Conservation (phyloP, 2,113 vertebrate genomes). For the Sphyrna mokarran region DNA sequence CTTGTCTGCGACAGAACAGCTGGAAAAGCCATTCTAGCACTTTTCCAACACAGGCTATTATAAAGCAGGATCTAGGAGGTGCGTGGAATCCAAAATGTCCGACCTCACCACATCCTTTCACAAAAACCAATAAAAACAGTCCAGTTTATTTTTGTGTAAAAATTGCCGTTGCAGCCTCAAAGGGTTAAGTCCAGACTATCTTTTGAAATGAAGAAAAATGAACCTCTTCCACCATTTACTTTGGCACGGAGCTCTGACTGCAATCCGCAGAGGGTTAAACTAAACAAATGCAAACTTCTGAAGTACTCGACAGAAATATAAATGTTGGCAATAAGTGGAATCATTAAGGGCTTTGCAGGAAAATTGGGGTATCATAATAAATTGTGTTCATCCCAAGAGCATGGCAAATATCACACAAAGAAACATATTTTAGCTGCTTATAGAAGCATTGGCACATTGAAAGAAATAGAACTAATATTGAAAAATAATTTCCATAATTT, state of each 20-base stretch:
- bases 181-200: conserved; percentile 3
- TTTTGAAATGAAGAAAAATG: conserved; percentile 17
- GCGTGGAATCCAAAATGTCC: conserved; percentile 12
- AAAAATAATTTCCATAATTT: conserved; percentile 12
- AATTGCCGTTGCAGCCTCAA: neutral
- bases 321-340: conserved; percentile 29
- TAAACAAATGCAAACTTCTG: conserved; percentile 25
- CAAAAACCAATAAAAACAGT: neutral
- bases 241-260: neutral
- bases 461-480: neutral
- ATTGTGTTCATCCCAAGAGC: conserved; percentile 23
- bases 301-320: neutral
- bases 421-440: neutral
- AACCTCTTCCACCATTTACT: conserved; percentile 1
- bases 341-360: neutral
- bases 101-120: conserved; percentile 5
- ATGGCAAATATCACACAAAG: conserved; percentile 8
- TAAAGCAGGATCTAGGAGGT: conserved; percentile 28
- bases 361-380: conserved; percentile 1
- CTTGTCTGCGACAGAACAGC: conserved; percentile 12
- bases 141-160: neutral
- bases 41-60: neutral
- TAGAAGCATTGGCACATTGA: neutral
- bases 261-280: neutral
- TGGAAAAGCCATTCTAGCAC: conserved; percentile 15